Conservation (phyloP, 2,888 invertebrate species). For the Ypsolopha scabrella region DNA sequence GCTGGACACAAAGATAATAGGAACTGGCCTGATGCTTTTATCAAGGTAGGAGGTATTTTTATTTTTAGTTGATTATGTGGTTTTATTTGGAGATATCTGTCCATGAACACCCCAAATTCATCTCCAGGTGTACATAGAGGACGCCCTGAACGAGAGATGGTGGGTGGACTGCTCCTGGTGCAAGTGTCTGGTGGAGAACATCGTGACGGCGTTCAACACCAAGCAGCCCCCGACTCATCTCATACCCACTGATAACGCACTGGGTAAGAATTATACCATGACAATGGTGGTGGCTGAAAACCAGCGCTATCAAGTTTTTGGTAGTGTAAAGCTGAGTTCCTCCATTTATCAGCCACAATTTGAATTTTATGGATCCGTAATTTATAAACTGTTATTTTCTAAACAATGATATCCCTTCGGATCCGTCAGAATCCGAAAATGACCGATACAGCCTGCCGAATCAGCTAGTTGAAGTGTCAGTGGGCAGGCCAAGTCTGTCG, state of each 20-base stretch:
- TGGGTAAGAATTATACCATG: slow-evolving; percentile 28
- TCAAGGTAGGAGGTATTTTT: slow-evolving; percentile 73
- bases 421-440: too few relatives aligned
- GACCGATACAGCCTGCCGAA: too few relatives aligned
- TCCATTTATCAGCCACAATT: slow-evolving; percentile 6
- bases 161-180: slow-evolving; percentile 96
- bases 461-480: too few relatives aligned
- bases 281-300: too few relatives aligned
- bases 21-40: slow-evolving; percentile 93
- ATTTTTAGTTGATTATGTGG: neutral
- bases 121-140: slow-evolving; percentile 89
- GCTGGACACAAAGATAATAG: slow-evolving; percentile 84
- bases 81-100: too few relatives aligned
- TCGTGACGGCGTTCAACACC: slow-evolving; percentile 87
- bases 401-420: too few relatives aligned
- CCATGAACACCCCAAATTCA: neutral
- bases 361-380: neutral
- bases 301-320: too few relatives aligned
- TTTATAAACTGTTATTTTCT: too few relatives aligned
- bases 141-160: slow-evolving; percentile 91
- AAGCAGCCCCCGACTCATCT: slow-evolving; percentile 79
- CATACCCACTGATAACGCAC: slow-evolving; percentile 71
- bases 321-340: too few relatives aligned
- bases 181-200: slow-evolving; percentile 91
- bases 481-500: too few relatives aligned